A percentile compares a stretch with the other conserved stretches of the same genome.
These are phyloP conservation scores for Coptotermes formosanus DNA, from an alignment of 1,140 invertebrate genomes.

Conservation along the genomic window DNA sequence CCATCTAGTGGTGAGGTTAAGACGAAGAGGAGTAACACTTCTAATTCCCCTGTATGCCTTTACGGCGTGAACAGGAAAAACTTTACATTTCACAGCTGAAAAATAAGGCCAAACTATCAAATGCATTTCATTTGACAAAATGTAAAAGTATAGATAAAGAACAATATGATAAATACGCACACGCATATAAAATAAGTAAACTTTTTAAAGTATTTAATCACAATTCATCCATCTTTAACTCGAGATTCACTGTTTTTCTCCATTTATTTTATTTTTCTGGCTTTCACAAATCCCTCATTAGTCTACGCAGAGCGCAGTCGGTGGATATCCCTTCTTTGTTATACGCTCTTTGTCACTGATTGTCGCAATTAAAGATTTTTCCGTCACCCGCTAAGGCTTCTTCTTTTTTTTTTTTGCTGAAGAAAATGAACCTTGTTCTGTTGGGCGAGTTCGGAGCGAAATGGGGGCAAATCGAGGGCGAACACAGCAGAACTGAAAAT, in stretches of 20 bases:
- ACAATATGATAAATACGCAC: too few relatives aligned
- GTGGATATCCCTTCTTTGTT: slow-evolving; percentile 21
- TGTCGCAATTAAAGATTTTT: slow-evolving; percentile 33
- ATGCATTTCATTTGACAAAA: too few relatives aligned
- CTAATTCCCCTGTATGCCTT: too few relatives aligned
- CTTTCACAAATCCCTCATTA: slow-evolving; percentile 30
- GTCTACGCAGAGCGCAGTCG: background rate
- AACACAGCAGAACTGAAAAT: background rate
- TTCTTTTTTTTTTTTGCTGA: background rate
- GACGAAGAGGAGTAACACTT: too few relatives aligned
- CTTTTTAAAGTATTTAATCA: too few relatives aligned
- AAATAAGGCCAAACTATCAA: too few relatives aligned
- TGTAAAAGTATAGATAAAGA: too few relatives aligned
- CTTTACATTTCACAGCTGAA: too few relatives aligned
- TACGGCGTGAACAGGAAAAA: too few relatives aligned
- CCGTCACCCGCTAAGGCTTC: slow-evolving; percentile 18
- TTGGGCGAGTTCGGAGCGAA: background rate
- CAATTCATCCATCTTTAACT: too few relatives aligned
- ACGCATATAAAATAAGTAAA: too few relatives aligned
- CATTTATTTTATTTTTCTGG: background rate
- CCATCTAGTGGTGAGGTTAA: too few relatives aligned
- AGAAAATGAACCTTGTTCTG: background rate
- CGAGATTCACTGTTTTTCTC: background rate
- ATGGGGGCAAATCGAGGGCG: background rate
- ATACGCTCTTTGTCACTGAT: slow-evolving; percentile 26